These are phyloP conservation scores for Drosophila kuntzei DNA, from an alignment of 2,888 invertebrate species.

Conservation along the genomic window DNA sequence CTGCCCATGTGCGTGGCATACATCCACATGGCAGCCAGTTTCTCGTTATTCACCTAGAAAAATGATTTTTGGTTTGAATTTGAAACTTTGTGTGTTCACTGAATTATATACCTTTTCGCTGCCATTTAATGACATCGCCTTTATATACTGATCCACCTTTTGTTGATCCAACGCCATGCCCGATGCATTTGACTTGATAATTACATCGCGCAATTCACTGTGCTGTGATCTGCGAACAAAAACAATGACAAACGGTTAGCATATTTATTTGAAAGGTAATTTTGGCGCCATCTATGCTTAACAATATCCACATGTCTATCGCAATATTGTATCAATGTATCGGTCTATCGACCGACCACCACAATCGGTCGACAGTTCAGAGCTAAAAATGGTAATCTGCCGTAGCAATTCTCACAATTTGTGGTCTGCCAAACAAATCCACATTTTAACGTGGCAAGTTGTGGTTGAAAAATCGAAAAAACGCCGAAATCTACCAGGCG, in stretches of 20 bases:
- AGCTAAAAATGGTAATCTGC: no score
- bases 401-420: no score
- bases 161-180: slow-evolving; percentile 80
- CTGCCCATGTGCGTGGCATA: slow-evolving; percentile 77
- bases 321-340: background rate
- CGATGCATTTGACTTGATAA: slow-evolving; percentile 72
- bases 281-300: background rate
- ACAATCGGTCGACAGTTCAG: background rate
- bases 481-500: no score
- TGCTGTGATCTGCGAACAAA: slow-evolving; percentile 60
- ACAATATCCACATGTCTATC: background rate
- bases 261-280: background rate
- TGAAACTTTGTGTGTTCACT: background rate
- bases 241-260: background rate
- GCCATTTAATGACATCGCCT: slow-evolving; percentile 80
- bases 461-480: no score
- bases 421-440: no score
- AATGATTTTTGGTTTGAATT: background rate
- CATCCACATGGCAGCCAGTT: slow-evolving; percentile 83
- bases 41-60: slow-evolving; percentile 76
- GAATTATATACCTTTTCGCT: slow-evolving; percentile 79
- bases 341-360: background rate
- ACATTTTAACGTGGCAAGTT: no score
- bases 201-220: slow-evolving; percentile 74
- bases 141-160: slow-evolving; percentile 84